A percentile compares a stretch with the other conserved stretches of the same genome.
These are phyloP conservation scores for Cetoscarus ocellatus DNA, from an alignment of 2,797 vertebrate genomes.

Conservation along the genomic window DNA sequence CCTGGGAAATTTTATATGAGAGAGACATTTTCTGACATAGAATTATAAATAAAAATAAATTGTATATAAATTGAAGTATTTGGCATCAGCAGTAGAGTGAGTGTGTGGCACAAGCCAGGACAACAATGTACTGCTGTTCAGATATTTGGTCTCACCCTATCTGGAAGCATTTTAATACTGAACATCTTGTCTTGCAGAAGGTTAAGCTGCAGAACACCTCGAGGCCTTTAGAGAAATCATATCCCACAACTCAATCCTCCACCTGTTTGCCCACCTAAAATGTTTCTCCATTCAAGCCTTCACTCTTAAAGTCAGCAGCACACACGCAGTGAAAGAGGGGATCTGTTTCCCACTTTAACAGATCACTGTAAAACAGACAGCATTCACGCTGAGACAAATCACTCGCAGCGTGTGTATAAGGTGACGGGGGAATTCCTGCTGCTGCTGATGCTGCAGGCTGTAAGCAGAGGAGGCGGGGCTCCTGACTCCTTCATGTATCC, in stretches of 20 bases:
- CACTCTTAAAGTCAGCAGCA: conserved; percentile 16
- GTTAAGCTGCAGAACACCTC: conserved; percentile 32
- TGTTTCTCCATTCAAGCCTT: conserved; percentile 51
- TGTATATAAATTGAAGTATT: too few species aligned
- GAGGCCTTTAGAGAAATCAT: conserved; percentile 34
- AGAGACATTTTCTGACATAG: too few species aligned
- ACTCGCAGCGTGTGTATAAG: conserved; percentile 64
- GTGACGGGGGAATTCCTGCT: conserved; percentile 80
- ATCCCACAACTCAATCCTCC: conserved; percentile 34
- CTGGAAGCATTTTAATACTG: too few species aligned
- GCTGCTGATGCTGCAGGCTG: conserved; percentile 65
- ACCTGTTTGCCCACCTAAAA: conserved; percentile 51
- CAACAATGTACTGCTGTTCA: too few species aligned
- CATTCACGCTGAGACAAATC: conserved; percentile 53
- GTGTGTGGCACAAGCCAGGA: too few species aligned
- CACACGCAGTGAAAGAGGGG: conserved; percentile 30
- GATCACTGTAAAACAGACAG: conserved; percentile 33
- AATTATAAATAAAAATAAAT: too few species aligned
- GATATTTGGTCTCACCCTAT: too few species aligned
- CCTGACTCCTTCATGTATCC: conserved; percentile 6
- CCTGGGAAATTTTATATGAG: too few species aligned
- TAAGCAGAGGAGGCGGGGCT: conserved; percentile 32
- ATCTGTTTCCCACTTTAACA: conserved; percentile 54
- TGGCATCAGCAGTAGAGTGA: too few species aligned
- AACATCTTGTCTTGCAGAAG: conserved; percentile 16